Evolutionary conservation across 2,113 vertebrate species (phyloP).

Genomic region (Prietella phreatophila): DNA sequence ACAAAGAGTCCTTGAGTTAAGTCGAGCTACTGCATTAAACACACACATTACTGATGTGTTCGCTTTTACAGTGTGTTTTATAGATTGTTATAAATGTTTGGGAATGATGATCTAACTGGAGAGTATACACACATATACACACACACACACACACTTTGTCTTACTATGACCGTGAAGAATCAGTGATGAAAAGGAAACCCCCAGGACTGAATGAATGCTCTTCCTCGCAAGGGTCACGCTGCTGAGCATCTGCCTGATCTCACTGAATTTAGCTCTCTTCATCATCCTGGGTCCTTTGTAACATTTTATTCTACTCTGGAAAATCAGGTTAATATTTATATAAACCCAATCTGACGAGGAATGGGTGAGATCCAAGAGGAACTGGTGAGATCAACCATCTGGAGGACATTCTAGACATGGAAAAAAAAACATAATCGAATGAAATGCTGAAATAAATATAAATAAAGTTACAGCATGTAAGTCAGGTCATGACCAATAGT

Average conservation of each 20-base stretch:
- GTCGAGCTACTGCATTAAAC: background rate
- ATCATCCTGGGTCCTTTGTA: background rate
- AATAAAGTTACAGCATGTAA: background rate
- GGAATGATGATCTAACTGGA: slow-evolving; percentile 6
- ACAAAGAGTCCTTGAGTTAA: background rate
- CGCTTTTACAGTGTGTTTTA: background rate
- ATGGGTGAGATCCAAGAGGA: background rate
- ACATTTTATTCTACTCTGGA: background rate
- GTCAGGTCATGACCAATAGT: background rate
- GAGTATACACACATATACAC: background rate
- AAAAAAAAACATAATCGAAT: background rate
- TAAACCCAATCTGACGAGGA: background rate
- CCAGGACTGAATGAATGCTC: slow-evolving; percentile 29
- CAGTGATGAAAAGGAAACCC: slow-evolving; percentile 43
- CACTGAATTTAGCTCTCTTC: background rate
- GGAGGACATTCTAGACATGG: background rate
- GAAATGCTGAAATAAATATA: background rate
- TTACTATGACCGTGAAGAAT: slow-evolving; percentile 42
- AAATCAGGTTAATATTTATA: background rate
- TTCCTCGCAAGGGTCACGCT: slow-evolving; percentile 41
- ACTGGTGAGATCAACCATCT: background rate
- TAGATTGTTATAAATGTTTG: slow-evolving; percentile 14
- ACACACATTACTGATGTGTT: background rate
- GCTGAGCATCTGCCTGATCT: slow-evolving; percentile 29
- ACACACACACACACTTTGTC: slow-evolving; percentile 30